Evolutionary conservation across 2,797 vertebrate species (phyloP).

Genomic region (Danionella dracula): DNA sequence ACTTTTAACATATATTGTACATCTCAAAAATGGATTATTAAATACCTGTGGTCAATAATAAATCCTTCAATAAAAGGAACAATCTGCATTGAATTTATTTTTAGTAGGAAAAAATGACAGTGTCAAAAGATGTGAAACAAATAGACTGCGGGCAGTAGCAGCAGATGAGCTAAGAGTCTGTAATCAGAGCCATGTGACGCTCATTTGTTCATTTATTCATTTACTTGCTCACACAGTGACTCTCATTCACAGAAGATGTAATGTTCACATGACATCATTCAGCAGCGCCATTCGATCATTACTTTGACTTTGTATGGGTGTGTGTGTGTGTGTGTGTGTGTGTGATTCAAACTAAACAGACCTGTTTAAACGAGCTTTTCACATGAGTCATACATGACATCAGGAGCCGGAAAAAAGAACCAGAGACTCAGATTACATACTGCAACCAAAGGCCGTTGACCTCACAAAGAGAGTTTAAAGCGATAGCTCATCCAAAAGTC

Average conservation of each 20-base stretch:
- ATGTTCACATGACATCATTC: conserved; percentile 34
- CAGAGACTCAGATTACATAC: background rate
- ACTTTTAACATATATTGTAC: too few relatives aligned
- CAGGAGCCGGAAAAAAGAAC: conserved; percentile 10
- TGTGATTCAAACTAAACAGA: conserved; percentile 28
- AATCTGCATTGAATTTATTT: too few relatives aligned
- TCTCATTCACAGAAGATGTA: background rate
- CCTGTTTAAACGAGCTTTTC: conserved; percentile 22
- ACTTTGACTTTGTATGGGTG: too few relatives aligned
- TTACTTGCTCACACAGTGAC: background rate
- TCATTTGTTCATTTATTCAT: background rate
- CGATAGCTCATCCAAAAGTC: background rate
- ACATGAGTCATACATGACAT: conserved; percentile 34
- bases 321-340: too few relatives aligned
- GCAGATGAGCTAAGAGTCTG: conserved; percentile 37
- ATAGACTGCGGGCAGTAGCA: conserved; percentile 1
- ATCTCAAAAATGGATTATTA: too few relatives aligned
- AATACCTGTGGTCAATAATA: too few relatives aligned
- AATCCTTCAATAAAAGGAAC: too few relatives aligned
- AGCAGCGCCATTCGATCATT: conserved; percentile 6
- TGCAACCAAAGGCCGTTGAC: conserved; percentile 11
- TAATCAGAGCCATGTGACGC: conserved; percentile 34
- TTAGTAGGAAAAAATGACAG: too few relatives aligned
- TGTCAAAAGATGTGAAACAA: too few relatives aligned
- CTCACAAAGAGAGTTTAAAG: background rate